Evolutionary conservation across 1,140 invertebrate genomes (phyloP), one percentile per base, ranked within the genome.

Genomic region (Aphaenogaster rudis): DNA sequence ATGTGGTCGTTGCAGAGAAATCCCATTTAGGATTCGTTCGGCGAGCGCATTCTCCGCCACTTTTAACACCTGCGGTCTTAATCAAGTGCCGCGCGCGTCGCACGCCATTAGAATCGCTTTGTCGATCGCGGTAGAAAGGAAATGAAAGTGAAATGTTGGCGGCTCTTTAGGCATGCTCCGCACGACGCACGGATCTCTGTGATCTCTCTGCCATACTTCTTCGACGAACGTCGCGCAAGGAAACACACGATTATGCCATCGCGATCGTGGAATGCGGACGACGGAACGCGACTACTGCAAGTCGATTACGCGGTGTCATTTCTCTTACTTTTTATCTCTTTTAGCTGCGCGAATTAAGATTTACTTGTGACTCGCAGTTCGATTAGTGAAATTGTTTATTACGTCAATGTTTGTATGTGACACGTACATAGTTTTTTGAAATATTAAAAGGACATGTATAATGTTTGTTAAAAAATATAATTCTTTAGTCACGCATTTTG

Each of bases 111-210:
- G 86, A 72, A 54, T 50, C 54, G 57, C 39, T 48, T 64, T 48
- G 86, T 59, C 61, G 39, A 33, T 9, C 48, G 63, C 52, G 67
- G 15, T 48, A 13, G 52, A 59, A 52, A 66, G 57, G 28, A 42
- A 74, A 66, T 50, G 74, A 88, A 88, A 88, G 74, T 72, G 87
- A 89, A 88, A 88, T n/a, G 57, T 28, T 63, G 48, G 28, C 33
- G 33, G 6, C 61, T 81, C 69, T 63, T 86, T 72, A 50, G 17
- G 21, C 54, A 69, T 69, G 67, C 61, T 39, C 45, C 76, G 57
- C 69, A 45, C 85, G 74, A 69, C 71, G 9, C 57, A 15, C 15
- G 39, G 52, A 48, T 69, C 42, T 48, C 66, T 61, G 45, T 33
- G 72, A 79, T 86, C 67, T 59, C 52, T 59, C 57, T 52, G 33